Evolutionary conservation across 2,888 invertebrate genomes (phyloP).

Genomic region (Campoplex nolae): DNA sequence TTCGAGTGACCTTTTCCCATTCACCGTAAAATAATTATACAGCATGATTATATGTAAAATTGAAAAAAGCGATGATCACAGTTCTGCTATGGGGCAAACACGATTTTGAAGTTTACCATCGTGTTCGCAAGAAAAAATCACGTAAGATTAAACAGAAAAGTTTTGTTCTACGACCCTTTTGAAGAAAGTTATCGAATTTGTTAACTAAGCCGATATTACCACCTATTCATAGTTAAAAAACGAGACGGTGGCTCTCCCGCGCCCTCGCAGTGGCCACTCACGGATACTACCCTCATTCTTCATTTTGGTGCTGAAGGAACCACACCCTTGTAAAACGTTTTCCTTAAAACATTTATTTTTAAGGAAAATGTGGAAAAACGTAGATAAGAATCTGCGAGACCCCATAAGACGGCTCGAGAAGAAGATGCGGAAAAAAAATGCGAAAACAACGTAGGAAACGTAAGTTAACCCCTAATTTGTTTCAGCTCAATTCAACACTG

Average conservation of each 20-base stretch:
- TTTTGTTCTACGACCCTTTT: too few species aligned
- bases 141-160: too few species aligned
- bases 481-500: constrained; percentile 26
- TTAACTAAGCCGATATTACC: constrained; percentile 30
- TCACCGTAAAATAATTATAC: too few species aligned
- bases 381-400: constrained; percentile 18
- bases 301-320: constrained; percentile 18
- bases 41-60: too few species aligned
- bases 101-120: too few species aligned
- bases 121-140: too few species aligned
- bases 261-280: constrained; percentile 14
- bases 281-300: constrained; percentile 29
- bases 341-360: too few species aligned
- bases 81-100: too few species aligned
- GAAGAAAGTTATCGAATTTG: too few species aligned
- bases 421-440: constrained; percentile 30
- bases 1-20: too few species aligned
- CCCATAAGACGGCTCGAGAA: constrained; percentile 30
- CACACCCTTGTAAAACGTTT: background rate
- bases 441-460: constrained; percentile 22
- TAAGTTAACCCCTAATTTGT: constrained; percentile 35
- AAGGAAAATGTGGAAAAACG: constrained; percentile 19
- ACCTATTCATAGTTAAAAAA: constrained; percentile 29
- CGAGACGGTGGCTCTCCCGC: constrained; percentile 8
- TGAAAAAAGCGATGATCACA: too few species aligned